These are phyloP conservation scores for Coluber constrictor DNA, from an alignment of 2,797 vertebrate species.

Conservation along the genomic window DNA sequence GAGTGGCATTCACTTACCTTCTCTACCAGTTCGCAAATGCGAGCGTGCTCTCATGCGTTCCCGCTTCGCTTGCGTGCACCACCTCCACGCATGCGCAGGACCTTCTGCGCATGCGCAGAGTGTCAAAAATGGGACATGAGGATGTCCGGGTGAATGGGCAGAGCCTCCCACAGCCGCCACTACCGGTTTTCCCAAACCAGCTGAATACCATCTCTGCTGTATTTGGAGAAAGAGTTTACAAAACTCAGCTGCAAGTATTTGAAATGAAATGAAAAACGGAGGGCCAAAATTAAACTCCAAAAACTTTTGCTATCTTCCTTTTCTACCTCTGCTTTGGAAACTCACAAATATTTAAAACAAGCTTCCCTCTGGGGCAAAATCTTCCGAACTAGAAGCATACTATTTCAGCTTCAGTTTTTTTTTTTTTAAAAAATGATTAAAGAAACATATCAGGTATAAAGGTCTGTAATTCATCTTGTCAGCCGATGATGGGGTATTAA, in stretches of 20 bases:
- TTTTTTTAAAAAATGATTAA: conserved; percentile 52
- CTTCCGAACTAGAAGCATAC: conserved; percentile 55
- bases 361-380: conserved; percentile 47
- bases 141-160: no score
- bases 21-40: no score
- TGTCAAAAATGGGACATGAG: no score
- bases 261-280: neutral
- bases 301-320: neutral
- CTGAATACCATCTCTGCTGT: no score
- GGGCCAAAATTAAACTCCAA: neutral
- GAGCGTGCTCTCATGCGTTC: no score
- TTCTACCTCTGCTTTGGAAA: conserved; percentile 33
- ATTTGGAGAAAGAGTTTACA: neutral
- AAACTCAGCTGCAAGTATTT: neutral
- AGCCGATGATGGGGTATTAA: conserved; percentile 19
- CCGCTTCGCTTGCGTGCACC: no score
- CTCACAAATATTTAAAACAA: conserved; percentile 21
- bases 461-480: conserved; percentile 65
- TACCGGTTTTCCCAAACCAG: no score
- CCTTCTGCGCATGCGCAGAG: no score
- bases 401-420: conserved; percentile 57
- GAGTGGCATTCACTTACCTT: no score
- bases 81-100: no score
- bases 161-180: no score
- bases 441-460: conserved; percentile 63